A percentile compares a stretch with the other conserved stretches of the same genome.
phyloP scores from a whole-genome alignment of 2,113 vertebrate genomes.

The Tenrec ecaudatus region DNA sequence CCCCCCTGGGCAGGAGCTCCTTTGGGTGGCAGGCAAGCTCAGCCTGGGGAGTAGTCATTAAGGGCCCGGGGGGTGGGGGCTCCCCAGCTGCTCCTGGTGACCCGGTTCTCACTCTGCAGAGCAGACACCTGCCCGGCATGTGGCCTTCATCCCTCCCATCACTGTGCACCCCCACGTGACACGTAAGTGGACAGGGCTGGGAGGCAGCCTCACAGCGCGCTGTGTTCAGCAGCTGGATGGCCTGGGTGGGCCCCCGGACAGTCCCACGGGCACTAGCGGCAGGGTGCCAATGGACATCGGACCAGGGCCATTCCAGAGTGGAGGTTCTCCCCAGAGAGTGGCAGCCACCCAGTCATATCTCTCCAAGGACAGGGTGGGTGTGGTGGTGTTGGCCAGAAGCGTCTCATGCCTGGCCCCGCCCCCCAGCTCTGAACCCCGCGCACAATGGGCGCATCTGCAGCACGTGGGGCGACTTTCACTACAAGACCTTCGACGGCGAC shows the following conservation, averaged over 20 bases:
- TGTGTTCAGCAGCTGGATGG: neutral
- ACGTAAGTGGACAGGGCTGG: constrained; percentile 50
- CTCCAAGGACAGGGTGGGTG: neutral
- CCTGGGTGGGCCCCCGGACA: neutral
- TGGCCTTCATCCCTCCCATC: neutral
- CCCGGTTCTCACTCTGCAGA: neutral
- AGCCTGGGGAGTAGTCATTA: neutral
- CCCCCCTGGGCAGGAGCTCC: too few relatives aligned
- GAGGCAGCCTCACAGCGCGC: rapidly evolving
- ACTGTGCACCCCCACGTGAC: neutral
- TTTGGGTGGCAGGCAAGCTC: too few relatives aligned
- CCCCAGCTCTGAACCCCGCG: constrained; percentile 85
- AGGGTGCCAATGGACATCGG: neutral
- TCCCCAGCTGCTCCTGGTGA: neutral
- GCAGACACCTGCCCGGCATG: rapidly evolving
- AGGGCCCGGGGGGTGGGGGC: neutral
- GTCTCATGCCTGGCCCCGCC: rapidly evolving
- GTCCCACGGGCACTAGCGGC: neutral
- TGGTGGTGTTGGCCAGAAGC: rapidly evolving
- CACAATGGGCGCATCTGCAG: constrained; percentile 92
- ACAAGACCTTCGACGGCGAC: constrained; percentile 94
- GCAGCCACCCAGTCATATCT: too few relatives aligned
- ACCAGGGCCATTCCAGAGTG: rapidly evolving
- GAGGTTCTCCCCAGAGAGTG: neutral
- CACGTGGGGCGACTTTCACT: constrained; percentile 94